phyloP scores from a whole-genome alignment of 2,888 invertebrate genomes.

The Machimus rusticus region DNA sequence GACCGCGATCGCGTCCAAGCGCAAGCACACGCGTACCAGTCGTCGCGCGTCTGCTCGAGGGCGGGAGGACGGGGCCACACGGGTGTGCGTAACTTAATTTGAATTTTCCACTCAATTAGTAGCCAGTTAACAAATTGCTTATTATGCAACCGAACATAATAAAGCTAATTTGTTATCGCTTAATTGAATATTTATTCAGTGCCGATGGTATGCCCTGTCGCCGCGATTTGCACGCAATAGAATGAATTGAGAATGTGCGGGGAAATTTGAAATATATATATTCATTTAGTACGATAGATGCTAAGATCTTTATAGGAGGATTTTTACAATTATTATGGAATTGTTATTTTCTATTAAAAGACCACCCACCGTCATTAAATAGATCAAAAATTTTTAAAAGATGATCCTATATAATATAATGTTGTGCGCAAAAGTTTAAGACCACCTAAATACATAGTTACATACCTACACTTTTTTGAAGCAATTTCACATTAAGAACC shows the following conservation, averaged over 20 bases:
- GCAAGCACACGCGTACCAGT: not conserved
- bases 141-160: slow-evolving; percentile 32
- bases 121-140: slow-evolving; percentile 28
- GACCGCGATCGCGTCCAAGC: not conserved
- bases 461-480: no score
- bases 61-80: not conserved
- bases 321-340: no score
- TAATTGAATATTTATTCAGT: slow-evolving; percentile 29
- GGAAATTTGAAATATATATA: not conserved
- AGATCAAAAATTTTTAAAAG: no score
- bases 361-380: no score
- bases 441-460: no score
- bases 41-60: not conserved
- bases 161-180: slow-evolving; percentile 31
- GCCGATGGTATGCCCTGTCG: not conserved
- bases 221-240: not conserved
- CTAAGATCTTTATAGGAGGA: no score
- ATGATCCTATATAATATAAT: no score
- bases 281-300: no score
- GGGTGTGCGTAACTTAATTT: slow-evolving; percentile 13
- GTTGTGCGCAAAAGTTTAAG: no score
- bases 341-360: not conserved
- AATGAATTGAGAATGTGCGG: not conserved
- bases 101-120: slow-evolving; percentile 41
- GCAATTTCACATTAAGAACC: no score